phyloP scores from a whole-genome alignment of 2,113 vertebrate genomes.

The Bolborhynchus lineola region DNA sequence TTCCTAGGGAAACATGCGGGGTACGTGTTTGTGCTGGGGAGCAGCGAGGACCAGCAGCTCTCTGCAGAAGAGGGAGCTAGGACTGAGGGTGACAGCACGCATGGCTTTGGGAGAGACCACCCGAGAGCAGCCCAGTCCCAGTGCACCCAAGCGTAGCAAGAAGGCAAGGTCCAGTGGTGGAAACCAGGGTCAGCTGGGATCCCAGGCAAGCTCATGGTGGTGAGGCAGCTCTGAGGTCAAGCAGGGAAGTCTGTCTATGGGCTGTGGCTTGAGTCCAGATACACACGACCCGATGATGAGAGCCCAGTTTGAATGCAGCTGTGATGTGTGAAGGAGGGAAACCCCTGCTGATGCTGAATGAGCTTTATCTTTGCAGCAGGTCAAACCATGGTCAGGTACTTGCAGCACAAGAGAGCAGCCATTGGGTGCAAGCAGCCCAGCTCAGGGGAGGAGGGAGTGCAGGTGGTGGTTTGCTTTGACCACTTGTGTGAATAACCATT shows the following conservation, averaged over 20 bases:
- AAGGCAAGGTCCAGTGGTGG: background rate
- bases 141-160: background rate
- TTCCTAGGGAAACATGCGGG: background rate
- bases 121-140: background rate
- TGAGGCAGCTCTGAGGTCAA: background rate
- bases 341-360: background rate
- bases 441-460: background rate
- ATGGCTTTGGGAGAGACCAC: background rate
- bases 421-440: background rate
- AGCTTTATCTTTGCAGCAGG: background rate
- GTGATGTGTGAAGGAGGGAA: background rate
- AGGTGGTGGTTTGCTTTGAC: background rate
- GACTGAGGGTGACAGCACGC: background rate
- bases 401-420: background rate
- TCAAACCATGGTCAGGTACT: background rate
- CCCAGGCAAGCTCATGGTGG: background rate
- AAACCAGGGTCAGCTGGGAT: background rate
- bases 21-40: background rate
- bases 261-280: background rate
- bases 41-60: rapidly evolving
- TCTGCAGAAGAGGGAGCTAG: background rate
- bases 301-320: background rate
- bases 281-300: background rate
- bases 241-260: background rate
- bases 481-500: background rate